Conservation (phyloP, 2,797 vertebrate genomes). For the Tragopan temminckii region DNA sequence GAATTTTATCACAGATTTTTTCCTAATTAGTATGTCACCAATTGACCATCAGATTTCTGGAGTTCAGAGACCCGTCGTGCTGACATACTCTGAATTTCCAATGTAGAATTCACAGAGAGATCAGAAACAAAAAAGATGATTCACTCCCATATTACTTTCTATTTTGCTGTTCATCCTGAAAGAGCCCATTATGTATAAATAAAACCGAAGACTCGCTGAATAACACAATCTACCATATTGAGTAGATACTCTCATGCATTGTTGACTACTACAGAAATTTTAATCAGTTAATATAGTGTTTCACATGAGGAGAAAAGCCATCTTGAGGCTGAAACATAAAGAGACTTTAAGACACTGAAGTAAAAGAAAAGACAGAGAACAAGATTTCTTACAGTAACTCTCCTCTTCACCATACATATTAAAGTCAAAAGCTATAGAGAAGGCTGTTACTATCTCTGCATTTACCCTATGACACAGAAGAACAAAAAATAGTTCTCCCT, state of each 20-base stretch:
- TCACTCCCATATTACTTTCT: neutral
- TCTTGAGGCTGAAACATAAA: neutral
- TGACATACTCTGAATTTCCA: neutral
- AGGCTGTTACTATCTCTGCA: neutral
- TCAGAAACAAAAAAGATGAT: neutral
- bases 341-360: neutral
- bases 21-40: neutral
- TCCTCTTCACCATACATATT: neutral
- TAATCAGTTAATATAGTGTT: neutral
- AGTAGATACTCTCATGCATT: neutral
- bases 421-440: neutral
- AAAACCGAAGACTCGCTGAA: neutral
- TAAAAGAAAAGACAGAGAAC: neutral
- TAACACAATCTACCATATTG: neutral
- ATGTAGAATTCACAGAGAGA: neutral
- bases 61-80: neutral
- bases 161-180: neutral
- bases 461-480: neutral
- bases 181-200: neutral
- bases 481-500: neutral
- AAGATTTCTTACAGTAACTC: neutral
- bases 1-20: neutral
- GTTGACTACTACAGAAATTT: neutral
- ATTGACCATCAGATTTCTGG: neutral
- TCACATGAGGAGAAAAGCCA: neutral